Percentiles rank a stretch among this genome's conserved stretches.
phyloP scores from a whole-genome alignment of 1,140 invertebrate species.

The Calephelis virginiensis region DNA sequence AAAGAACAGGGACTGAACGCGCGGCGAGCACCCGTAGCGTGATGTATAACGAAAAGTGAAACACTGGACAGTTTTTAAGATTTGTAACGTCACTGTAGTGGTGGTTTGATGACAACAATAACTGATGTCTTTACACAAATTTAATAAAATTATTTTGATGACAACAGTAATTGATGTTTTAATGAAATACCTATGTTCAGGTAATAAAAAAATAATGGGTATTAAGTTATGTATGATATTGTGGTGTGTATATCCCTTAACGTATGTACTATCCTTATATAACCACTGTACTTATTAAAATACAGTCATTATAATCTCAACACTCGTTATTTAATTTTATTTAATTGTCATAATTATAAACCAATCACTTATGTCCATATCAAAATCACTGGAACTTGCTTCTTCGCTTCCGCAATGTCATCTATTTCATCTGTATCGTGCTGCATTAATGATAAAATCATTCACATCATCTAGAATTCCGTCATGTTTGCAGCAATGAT shows the following conservation, averaged over 20 bases:
- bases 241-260: too few species aligned
- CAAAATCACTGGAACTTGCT: background rate
- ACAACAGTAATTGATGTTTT: background rate
- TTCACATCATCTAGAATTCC: slow-evolving; percentile 9
- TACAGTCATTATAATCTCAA: too few species aligned
- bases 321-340: too few species aligned
- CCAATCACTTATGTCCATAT: slow-evolving; percentile 9
- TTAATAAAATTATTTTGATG: too few species aligned
- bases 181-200: background rate
- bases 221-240: too few species aligned
- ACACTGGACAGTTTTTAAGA: background rate
- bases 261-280: too few species aligned
- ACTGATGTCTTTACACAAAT: too few species aligned
- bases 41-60: background rate
- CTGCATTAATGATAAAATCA: slow-evolving; percentile 16
- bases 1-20: background rate
- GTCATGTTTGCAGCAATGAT: slow-evolving; percentile 9
- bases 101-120: too few species aligned
- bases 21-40: slow-evolving; percentile 1
- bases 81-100: background rate
- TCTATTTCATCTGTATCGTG: slow-evolving; percentile 7
- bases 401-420: slow-evolving; percentile 1
- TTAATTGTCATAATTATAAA: too few species aligned
- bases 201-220: too few species aligned
- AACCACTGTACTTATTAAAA: too few species aligned